Base-by-base conservation (phyloP, 2,888 invertebrate species). In the Timema cristinae region DNA sequence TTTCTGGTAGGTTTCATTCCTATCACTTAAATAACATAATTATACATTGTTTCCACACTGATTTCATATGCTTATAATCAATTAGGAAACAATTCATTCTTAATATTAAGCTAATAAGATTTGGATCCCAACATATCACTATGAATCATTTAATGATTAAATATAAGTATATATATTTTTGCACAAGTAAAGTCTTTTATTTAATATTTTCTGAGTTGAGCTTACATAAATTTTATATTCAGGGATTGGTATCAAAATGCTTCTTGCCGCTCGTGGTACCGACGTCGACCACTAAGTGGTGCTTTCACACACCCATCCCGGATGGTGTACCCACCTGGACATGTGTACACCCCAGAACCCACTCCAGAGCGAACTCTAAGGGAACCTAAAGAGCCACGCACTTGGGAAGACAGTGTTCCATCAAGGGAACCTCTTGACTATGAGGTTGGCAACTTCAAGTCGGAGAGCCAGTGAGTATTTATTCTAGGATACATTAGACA, bases 271-370 rank as follows among this genome's bases (percentile, higher is more conserved):
- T 91, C 88, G 69, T 94, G 94, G 90, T 95, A 91, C 85, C 88
- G 96, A 6, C 88, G 94, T 68, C 89, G 93, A 47, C 91, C 93
- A 67, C 85, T 96, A 51, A 89, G 89, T 79, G 92, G 92, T 70
- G 95, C 95, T 69, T 94, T 92, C 84, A 92, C 91, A 49, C 94
- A 96, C 82, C 94, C 95, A n/a, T 94, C 94, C 68, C 90, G 89
- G 82, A 96, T 96, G 95, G 93, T 96, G 5, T 96, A 96, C 83
- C 95, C 95, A 71, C 94, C 94, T 1, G 93, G 93, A 6, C 89
- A 91, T 76, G 84, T 85, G 13, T 94, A 92, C 81, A 94, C 94
- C 0, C 94, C 95, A 0, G 91, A 92, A 80, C 86, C 89, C 77
- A 80, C 76, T 82, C 75, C 74, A 11, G 89, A 90, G 68, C 86